Percentiles rank a stretch among this genome's conserved stretches.
phyloP scores from a whole-genome alignment of 1,140 invertebrate genomes.

The Ceratoteleas bidentatus region DNA sequence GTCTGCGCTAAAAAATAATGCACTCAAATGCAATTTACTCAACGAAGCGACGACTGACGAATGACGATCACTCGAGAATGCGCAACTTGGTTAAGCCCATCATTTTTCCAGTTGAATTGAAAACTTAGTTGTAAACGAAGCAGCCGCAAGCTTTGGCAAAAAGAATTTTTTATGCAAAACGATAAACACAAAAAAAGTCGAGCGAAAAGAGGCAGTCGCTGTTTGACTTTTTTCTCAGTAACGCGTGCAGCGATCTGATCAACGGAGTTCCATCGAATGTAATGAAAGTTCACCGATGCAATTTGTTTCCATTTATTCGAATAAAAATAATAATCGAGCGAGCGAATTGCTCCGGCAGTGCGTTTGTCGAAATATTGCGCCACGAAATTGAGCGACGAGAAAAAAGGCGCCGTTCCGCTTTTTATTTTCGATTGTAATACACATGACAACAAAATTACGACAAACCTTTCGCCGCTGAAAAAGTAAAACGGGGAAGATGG shows the following conservation, averaged over 20 bases:
- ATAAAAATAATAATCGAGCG: slow-evolving; percentile 24
- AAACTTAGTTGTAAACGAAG: slow-evolving; percentile 25
- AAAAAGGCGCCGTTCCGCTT: too few species aligned
- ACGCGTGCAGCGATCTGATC: slow-evolving; percentile 3
- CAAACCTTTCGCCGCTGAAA: neutral
- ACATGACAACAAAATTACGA: too few species aligned
- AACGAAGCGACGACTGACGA: slow-evolving; percentile 41
- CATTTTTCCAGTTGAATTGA: slow-evolving; percentile 22
- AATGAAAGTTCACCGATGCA: slow-evolving; percentile 32
- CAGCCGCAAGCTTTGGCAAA: neutral
- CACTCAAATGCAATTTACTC: slow-evolving; percentile 15
- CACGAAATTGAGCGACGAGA: too few species aligned
- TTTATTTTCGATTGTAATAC: too few species aligned
- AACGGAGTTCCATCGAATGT: slow-evolving; percentile 29
- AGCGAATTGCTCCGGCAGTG: slow-evolving; percentile 4
- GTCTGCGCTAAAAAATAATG: slow-evolving; percentile 1
- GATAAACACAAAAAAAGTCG: neutral
- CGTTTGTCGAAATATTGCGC: neutral
- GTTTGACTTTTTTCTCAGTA: slow-evolving; percentile 50
- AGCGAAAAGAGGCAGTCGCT: neutral
- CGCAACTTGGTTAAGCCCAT: slow-evolving; percentile 4
- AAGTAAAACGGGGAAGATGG: neutral
- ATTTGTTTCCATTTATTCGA: slow-evolving; percentile 19
- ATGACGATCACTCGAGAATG: slow-evolving; percentile 13
- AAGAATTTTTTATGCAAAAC: neutral